A percentile compares a stretch with the other conserved stretches of the same genome.
These are phyloP conservation scores for Rhinopomastus cyanomelas DNA, from an alignment of 2,113 vertebrate species.

Conservation along the genomic window DNA sequence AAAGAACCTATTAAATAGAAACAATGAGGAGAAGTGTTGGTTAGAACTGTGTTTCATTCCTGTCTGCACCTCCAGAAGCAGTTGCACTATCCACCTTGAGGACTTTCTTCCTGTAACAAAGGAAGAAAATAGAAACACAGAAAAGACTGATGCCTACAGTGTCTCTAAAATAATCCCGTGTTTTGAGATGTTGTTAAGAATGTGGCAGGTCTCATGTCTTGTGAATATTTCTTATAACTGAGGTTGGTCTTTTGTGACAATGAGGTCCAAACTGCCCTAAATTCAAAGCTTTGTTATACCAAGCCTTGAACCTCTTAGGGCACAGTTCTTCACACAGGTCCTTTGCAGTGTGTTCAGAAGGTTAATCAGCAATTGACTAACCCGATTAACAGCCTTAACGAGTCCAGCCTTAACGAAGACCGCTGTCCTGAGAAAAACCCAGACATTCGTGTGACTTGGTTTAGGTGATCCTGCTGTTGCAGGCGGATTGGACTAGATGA, in stretches of 20 bases:
- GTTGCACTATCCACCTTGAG: not conserved
- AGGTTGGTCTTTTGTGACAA: not conserved
- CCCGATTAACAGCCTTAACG: too few relatives aligned
- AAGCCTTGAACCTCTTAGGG: not conserved
- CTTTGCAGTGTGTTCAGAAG: not conserved
- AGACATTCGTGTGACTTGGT: too few relatives aligned
- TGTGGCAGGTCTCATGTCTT: not conserved
- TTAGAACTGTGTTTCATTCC: not conserved
- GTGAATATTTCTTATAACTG: not conserved
- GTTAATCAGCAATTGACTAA: too few relatives aligned
- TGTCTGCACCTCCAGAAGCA: not conserved
- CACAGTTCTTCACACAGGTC: not conserved
- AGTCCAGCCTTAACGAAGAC: not conserved
- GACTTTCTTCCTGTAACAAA: not conserved
- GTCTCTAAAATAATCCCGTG: not conserved
- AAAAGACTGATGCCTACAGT: not conserved
- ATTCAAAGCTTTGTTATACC: not conserved
- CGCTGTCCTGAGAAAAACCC: not conserved
- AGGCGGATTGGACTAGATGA: too few relatives aligned
- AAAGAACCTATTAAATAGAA: not conserved
- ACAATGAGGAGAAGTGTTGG: rapidly evolving
- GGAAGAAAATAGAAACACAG: not conserved
- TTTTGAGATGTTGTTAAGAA: not conserved
- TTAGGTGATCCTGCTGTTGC: too few relatives aligned
- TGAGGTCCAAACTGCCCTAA: not conserved